Evolutionary conservation across 2,888 invertebrate species (phyloP), one percentile per base, ranked within the genome.

Genomic region (Hydrotaea cyrtoneurina): DNA sequence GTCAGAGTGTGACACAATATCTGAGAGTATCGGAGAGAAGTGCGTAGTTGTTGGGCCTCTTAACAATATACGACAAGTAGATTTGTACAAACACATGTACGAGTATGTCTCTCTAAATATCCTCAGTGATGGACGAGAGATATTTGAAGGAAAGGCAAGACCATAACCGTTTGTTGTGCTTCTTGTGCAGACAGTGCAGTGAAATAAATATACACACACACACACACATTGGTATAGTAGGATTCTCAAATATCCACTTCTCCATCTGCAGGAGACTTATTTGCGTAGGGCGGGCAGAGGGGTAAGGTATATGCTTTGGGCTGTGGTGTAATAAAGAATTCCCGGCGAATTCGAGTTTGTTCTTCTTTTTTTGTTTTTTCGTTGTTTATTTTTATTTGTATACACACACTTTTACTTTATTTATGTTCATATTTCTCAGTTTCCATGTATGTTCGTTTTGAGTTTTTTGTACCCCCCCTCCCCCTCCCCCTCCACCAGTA

Each of bases 331-430:
- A 59, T 59, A 59, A 59, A 15, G 59, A 59, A 59, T 59, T 23
- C 26, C 23, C 15, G 21, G 31, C 7, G 31, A 7, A 31, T 31
- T 31, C 31, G 57, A 17, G 57, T 17, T n/a, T n/a, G 31, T 10
- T 76, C 76, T 59, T 69, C 59, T 82, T 77, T 36, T 15, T 78
- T 72, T 31, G 31, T 7, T 75, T 82, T n/a, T n/a, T n/a, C n/a
- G n/a, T n/a, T n/a, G n/a, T 59, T 74, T 78, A 62, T 71, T 71
- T 74, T 78, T 72, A 78, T 73, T 31, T 2, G 3, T 7, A 7
- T 4, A 31, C 31, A 31, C 31, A 71, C 69, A 82, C 64, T 79
- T 79, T 79, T 79, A 55, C 72, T 78, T 82, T 78, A 78, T 74
- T 66, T 81, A 57, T 79, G 74, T 76, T 64, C 72, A 76, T 75